Conservation (phyloP, 2,797 vertebrate species). For the Pogoniulus pusillus region DNA sequence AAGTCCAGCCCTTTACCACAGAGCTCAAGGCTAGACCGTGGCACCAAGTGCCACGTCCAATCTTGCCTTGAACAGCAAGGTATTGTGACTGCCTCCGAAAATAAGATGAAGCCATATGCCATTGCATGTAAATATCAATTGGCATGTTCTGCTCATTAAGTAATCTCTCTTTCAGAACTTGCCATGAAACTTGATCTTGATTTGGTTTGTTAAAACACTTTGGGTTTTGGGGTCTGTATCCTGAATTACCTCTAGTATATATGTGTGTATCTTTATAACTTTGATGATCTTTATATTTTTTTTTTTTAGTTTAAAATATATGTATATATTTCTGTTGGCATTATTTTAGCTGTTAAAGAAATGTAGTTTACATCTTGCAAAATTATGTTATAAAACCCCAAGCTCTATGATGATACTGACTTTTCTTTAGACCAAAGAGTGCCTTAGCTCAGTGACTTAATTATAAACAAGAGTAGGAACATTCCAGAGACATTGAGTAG, state of each 20-base stretch:
- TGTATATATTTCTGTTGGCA: background rate
- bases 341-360: background rate
- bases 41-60: too few species aligned
- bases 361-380: background rate
- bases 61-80: too few species aligned
- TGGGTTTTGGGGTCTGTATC: background rate
- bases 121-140: background rate
- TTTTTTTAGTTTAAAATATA: background rate
- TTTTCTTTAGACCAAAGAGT: background rate
- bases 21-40: too few species aligned
- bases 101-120: background rate
- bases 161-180: background rate
- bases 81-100: background rate
- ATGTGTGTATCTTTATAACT: background rate
- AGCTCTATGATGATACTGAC: background rate
- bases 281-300: background rate
- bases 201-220: background rate
- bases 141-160: background rate
- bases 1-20: too few species aligned
- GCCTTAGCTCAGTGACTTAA: too few species aligned
- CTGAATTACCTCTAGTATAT: background rate
- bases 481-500: too few species aligned
- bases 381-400: background rate
- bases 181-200: background rate
- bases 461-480: too few species aligned